Evolutionary conservation across 2,113 vertebrate species (phyloP).

Genomic region (Typhlomys cinereus): DNA sequence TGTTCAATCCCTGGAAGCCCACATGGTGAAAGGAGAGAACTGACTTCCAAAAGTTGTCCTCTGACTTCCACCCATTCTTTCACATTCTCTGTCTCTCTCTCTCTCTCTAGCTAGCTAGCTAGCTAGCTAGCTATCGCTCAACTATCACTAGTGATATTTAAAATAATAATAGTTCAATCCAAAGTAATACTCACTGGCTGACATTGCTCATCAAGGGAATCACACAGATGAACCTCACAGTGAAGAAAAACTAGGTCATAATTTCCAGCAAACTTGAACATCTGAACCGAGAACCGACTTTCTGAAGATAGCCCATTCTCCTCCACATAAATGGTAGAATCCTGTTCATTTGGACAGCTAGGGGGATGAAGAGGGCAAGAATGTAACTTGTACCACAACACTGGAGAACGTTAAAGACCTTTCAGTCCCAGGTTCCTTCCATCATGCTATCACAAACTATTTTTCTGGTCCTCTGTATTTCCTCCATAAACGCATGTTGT

Average conservation of each 20-base stretch:
- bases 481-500: neutral
- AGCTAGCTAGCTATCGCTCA: too few relatives aligned
- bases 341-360: constrained; percentile 71
- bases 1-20: too few relatives aligned
- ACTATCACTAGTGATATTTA: too few relatives aligned
- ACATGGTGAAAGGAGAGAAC: too few relatives aligned
- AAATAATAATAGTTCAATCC: neutral
- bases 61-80: too few relatives aligned
- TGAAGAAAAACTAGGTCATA: constrained; percentile 76
- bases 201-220: constrained; percentile 51
- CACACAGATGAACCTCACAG: constrained; percentile 76
- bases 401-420: neutral
- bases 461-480: neutral
- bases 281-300: constrained; percentile 77
- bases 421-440: neutral
- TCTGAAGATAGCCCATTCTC: constrained; percentile 74
- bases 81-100: too few relatives aligned
- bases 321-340: constrained; percentile 61
- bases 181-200: constrained; percentile 68
- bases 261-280: constrained; percentile 77
- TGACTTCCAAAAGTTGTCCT: too few relatives aligned
- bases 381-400: neutral
- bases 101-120: too few relatives aligned
- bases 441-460: neutral
- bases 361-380: neutral